A percentile compares a stretch with the other conserved stretches of the same genome.
Evolutionary conservation across 2,797 vertebrate species (phyloP).

Genomic region (Crotalus adamanteus): DNA sequence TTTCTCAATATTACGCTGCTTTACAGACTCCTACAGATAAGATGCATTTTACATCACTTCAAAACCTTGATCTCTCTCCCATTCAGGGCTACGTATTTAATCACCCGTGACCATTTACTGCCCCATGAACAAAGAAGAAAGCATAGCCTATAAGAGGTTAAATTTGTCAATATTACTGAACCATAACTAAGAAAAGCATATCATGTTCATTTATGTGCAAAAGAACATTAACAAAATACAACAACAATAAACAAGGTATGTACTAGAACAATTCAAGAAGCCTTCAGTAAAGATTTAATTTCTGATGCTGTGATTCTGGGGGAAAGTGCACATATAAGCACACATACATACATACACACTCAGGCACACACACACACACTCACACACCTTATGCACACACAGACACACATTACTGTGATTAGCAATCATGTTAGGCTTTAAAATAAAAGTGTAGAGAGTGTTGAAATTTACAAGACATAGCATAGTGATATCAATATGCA

Average conservation of each 20-base stretch:
- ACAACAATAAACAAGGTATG: neutral
- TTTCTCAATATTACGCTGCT: neutral
- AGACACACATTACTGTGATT: constrained; percentile 64
- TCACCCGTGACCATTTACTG: neutral
- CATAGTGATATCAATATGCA: constrained; percentile 79
- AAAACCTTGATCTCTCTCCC: neutral
- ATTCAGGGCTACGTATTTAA: neutral
- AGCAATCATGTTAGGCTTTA: constrained; percentile 72
- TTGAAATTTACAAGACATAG: constrained; percentile 70
- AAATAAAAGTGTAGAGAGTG: constrained; percentile 65
- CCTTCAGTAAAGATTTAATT: constrained; percentile 22
- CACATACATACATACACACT: too few relatives aligned
- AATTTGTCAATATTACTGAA: neutral
- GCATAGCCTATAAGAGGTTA: neutral
- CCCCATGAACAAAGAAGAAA: neutral
- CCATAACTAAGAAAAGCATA: neutral
- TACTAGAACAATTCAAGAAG: constrained; percentile 43
- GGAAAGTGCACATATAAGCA: constrained; percentile 38
- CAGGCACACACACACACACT: too few relatives aligned
- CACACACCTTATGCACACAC: neutral
- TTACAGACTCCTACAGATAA: neutral
- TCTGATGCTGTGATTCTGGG: constrained; percentile 44
- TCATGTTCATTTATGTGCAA: neutral
- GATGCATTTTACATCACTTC: neutral
- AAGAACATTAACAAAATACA: neutral